Conservation (phyloP, 2,888 invertebrate genomes). For the Chrysolina haemoptera region DNA sequence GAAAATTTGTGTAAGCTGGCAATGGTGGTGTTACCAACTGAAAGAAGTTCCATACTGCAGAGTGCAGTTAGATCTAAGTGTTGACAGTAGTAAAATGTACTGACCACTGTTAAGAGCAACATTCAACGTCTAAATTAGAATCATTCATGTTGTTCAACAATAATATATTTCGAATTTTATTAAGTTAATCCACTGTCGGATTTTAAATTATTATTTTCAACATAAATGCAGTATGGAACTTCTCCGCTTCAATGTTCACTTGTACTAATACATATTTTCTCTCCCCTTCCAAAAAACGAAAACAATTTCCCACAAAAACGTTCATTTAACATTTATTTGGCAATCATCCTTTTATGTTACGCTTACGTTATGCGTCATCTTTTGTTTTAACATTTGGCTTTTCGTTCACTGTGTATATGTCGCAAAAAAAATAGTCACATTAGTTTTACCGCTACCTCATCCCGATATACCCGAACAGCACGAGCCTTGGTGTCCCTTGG, state of each 20-base stretch:
- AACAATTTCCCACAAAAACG: conserved; percentile 9
- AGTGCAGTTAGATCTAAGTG: background rate
- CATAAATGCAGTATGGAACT: background rate
- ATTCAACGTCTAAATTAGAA: no score
- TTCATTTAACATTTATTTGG: conserved; percentile 19
- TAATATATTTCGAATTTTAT: no score
- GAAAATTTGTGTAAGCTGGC: background rate
- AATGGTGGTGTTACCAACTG: background rate
- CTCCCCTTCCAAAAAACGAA: conserved; percentile 4
- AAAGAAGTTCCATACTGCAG: conserved; percentile 2
- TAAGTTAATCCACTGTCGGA: no score
- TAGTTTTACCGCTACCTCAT: conserved; percentile 88
- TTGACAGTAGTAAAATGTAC: background rate
- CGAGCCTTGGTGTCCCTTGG: conserved; percentile 91
- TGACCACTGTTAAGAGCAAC: no score
- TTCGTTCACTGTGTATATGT: conserved; percentile 10
- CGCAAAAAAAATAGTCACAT: conserved; percentile 71
- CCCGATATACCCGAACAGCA: conserved; percentile 91
- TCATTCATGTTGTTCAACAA: background rate
- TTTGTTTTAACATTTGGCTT: conserved; percentile 9
- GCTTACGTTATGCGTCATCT: conserved; percentile 5
- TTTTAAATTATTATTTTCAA: no score
- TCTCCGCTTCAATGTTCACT: conserved; percentile 14
- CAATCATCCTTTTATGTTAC: conserved; percentile 11
- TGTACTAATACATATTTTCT: conserved; percentile 18